Evolutionary conservation across 2,888 invertebrate genomes (phyloP), one percentile per base, ranked within the genome.

Genomic region (Cerastoderma edule): DNA sequence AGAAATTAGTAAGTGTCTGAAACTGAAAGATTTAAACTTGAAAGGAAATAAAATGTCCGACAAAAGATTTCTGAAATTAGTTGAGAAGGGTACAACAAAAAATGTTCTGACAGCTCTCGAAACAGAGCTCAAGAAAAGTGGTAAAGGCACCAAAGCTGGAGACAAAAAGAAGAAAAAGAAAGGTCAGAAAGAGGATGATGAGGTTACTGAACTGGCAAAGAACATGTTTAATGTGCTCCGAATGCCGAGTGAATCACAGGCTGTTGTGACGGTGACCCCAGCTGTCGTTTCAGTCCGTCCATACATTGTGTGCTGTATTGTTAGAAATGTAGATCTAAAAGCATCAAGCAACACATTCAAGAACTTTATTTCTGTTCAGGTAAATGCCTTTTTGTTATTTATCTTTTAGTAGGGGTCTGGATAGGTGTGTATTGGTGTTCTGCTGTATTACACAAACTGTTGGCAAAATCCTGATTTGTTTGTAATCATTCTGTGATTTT

Each of bases 1-100:
- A 0, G 96, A 96, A 92, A 85, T 97, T 10, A 94, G 95, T 28
- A 94, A 94, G 84, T 95, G 96, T 89, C 88, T 93, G 0, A 96
- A 96, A 92, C 90, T 97, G n/a, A 96, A 96, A 94, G 96, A 96
- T 87, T 81, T 97, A 0, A 95, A 95, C 88, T 93, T 96, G 33
- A 95, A 95, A 92, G 95, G 95, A 5, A 97, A 97, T 92, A 95
- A 95, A 76, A 92, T 97, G 24, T 90, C 94, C 0, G 97, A 97
- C 91, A 95, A 95, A 83, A 94, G 96, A 8, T 94, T 97, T 48
- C 94, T 94, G 84, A 97, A 96, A 90, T 92, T 97, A 0, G 95
- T 96, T 81, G 91, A 92, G 46, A 96, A 96, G 88, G 28, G 64
- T 1, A 95, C 96, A 85, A 94, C 95, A 0, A 96, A 96, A 89